phyloP scores from a whole-genome alignment of 2,113 vertebrate species.

The Ellobius talpinus region DNA sequence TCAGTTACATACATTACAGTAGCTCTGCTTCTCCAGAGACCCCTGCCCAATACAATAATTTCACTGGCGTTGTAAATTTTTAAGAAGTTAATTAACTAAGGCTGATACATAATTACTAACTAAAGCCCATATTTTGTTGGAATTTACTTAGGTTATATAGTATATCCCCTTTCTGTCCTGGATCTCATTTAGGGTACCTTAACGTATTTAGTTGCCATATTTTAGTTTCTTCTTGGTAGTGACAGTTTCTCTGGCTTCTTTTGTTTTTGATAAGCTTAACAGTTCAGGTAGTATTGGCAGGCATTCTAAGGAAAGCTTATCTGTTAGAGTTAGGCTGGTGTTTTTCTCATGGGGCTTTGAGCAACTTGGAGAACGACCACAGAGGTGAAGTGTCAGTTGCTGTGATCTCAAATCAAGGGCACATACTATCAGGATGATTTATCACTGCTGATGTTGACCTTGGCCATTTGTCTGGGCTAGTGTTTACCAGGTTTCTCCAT shows the following conservation, averaged over 20 bases:
- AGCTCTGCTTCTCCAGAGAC: background rate
- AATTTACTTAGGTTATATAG: constrained; percentile 7
- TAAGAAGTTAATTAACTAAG: background rate
- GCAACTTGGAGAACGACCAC: background rate
- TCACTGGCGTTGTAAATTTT: background rate
- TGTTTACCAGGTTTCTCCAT: background rate
- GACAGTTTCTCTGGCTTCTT: background rate
- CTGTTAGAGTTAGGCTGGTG: background rate
- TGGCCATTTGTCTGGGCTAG: background rate
- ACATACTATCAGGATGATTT: background rate
- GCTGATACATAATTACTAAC: background rate
- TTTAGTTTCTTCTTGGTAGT: background rate
- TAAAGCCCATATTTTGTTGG: background rate
- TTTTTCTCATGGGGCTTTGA: background rate
- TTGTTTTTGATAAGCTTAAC: constrained; percentile 16
- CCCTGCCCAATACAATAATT: background rate
- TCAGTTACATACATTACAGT: background rate
- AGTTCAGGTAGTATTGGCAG: background rate
- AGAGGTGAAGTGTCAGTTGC: background rate
- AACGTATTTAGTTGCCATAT: background rate
- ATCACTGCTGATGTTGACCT: background rate
- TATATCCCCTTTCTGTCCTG: background rate
- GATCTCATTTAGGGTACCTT: background rate
- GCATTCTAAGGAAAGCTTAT: background rate
- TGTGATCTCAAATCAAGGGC: background rate